Percentiles rank a stretch among this genome's conserved stretches.
These are phyloP conservation scores for Pseudoatta argentina DNA, from an alignment of 1,140 invertebrate species.

Conservation along the genomic window DNA sequence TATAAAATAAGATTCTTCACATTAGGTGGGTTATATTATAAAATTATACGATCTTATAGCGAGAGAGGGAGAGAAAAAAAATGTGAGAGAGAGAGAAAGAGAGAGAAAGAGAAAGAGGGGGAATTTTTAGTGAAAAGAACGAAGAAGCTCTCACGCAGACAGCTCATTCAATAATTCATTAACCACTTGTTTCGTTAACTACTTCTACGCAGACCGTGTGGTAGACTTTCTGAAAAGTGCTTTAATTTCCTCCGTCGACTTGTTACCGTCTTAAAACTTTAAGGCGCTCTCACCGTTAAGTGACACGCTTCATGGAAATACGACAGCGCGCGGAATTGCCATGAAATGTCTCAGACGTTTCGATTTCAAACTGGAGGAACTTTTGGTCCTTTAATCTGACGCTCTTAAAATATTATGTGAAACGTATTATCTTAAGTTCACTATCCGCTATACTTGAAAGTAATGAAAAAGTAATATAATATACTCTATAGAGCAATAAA, in stretches of 20 bases:
- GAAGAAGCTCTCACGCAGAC: constrained; percentile 44
- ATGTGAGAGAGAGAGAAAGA: background rate
- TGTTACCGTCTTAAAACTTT: constrained; percentile 74
- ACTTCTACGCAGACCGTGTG: constrained; percentile 62
- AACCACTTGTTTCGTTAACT: constrained; percentile 73
- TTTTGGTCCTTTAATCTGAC: constrained; percentile 58
- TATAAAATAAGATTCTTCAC: constrained; percentile 9
- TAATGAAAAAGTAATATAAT: constrained; percentile 51
- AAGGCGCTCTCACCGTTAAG: constrained; percentile 61
- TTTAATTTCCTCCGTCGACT: constrained; percentile 72
- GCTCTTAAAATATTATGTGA: constrained; percentile 49
- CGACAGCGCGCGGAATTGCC: constrained; percentile 51
- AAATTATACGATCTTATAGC: constrained; percentile 32
- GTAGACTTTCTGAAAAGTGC: constrained; percentile 62
- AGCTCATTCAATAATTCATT: constrained; percentile 74
- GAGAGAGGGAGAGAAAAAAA: background rate
- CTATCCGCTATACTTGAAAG: constrained; percentile 1
- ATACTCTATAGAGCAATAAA: constrained; percentile 37
- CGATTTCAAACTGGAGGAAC: constrained; percentile 59
- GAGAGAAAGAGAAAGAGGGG: too few relatives aligned
- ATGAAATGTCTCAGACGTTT: constrained; percentile 61
- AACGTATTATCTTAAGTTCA: constrained; percentile 40
- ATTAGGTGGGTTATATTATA: constrained; percentile 12
- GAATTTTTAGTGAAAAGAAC: constrained; percentile 57
- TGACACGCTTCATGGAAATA: constrained; percentile 68